These are phyloP conservation scores for Drosophila tripunctata DNA, from an alignment of 2,888 invertebrate genomes.

Conservation along the genomic window DNA sequence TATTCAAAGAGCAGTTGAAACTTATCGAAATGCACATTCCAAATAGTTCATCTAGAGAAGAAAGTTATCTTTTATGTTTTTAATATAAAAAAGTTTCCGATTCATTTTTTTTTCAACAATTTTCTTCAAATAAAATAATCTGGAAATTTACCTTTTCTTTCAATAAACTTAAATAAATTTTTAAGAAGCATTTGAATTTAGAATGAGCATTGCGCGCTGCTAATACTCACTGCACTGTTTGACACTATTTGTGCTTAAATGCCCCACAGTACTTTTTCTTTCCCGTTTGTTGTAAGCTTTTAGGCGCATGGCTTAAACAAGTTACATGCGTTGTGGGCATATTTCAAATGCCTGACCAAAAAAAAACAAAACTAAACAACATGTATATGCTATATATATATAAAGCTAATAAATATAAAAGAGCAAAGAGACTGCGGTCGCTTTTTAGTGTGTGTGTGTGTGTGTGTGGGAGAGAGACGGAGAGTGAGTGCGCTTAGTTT, in stretches of 20 bases:
- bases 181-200: background rate
- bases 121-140: too few species aligned
- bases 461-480: background rate
- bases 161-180: background rate
- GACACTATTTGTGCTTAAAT: background rate
- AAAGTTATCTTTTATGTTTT: too few species aligned
- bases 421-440: slow-evolving; percentile 20
- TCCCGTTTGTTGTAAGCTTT: slow-evolving; percentile 21
- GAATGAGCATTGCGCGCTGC: too few species aligned
- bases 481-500: slow-evolving; percentile 3
- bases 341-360: slow-evolving; percentile 39
- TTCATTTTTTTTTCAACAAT: too few species aligned
- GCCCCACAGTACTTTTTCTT: slow-evolving; percentile 28
- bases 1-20: too few species aligned
- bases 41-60: too few species aligned
- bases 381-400: too few species aligned
- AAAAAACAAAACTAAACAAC: too few species aligned
- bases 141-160: too few species aligned
- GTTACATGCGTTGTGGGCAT: slow-evolving; percentile 39
- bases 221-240: background rate
- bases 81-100: too few species aligned
- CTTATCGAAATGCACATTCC: too few species aligned
- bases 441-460: slow-evolving; percentile 20
- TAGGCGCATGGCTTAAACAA: slow-evolving; percentile 36
- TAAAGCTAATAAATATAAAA: slow-evolving; percentile 48